Evolutionary conservation across 2,113 vertebrate species (phyloP).

Genomic region (Pithys albifrons): DNA sequence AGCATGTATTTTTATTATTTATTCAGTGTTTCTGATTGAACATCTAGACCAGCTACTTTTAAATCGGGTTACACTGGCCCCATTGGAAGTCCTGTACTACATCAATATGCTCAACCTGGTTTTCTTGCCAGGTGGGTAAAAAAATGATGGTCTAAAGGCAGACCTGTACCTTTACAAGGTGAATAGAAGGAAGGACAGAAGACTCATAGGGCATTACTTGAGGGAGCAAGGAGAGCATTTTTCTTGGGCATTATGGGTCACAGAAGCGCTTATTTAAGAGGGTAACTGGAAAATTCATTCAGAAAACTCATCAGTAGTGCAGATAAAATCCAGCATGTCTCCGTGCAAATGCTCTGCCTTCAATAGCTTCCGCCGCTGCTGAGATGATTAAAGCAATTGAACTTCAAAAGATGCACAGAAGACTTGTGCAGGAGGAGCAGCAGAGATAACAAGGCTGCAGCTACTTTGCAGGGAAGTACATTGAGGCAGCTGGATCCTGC

Average conservation of each 20-base stretch:
- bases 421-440: background rate
- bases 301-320: background rate
- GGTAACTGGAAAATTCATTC: background rate
- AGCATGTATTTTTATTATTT: background rate
- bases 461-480: background rate
- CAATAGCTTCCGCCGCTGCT: background rate
- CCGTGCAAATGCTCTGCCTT: background rate
- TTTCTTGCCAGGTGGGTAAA: background rate
- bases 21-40: slow-evolving; percentile 13
- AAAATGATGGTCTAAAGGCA: background rate
- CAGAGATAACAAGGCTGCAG: slow-evolving; percentile 33
- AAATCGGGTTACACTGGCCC: background rate
- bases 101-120: background rate
- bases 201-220: background rate
- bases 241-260: background rate
- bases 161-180: background rate
- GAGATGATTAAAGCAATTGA: slow-evolving; percentile 55
- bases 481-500: background rate
- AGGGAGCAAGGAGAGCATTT: background rate
- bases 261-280: background rate
- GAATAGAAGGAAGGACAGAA: background rate
- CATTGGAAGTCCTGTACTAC: background rate
- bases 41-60: background rate
- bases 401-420: background rate
- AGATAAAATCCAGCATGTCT: background rate